Percentiles rank a stretch among this genome's conserved stretches.
Evolutionary conservation across 2,888 invertebrate genomes (phyloP).

Genomic region (Hetaerina titia): DNA sequence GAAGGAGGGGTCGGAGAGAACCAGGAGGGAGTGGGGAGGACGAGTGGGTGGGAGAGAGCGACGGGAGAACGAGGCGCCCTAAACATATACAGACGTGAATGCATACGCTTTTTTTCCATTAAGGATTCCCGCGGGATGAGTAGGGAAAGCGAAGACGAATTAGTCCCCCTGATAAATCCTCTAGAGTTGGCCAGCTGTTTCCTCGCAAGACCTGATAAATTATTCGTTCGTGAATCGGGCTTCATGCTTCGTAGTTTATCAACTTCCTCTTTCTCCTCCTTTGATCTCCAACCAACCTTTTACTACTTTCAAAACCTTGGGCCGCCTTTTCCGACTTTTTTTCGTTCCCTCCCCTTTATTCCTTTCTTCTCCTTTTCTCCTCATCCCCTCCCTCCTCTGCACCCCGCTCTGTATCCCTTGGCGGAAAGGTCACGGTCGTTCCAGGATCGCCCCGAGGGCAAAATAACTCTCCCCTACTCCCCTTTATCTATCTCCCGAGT

Average conservation of each 20-base stretch:
- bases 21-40: not conserved
- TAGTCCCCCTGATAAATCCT: constrained; percentile 64
- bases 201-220: constrained; percentile 66
- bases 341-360: constrained; percentile 36
- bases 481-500: constrained; percentile 23
- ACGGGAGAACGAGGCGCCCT: constrained; percentile 40
- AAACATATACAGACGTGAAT: constrained; percentile 40
- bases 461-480: constrained; percentile 34
- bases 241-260: constrained; percentile 66
- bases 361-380: not conserved
- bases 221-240: constrained; percentile 65
- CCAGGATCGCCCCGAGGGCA: constrained; percentile 46
- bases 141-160: constrained; percentile 61
- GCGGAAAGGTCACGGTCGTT: constrained; percentile 62
- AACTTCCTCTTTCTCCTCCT: constrained; percentile 62
- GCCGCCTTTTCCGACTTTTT: constrained; percentile 43
- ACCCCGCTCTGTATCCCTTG: constrained; percentile 46
- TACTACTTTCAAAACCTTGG: constrained; percentile 67
- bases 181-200: constrained; percentile 61
- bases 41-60: not conserved
- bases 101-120: constrained; percentile 56
- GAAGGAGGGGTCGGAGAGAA: not conserved
- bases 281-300: constrained; percentile 65
- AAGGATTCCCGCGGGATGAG: constrained; percentile 55
- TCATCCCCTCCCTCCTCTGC: not conserved